phyloP scores from a whole-genome alignment of 2,113 vertebrate species.

The Camelus bactrianus region DNA sequence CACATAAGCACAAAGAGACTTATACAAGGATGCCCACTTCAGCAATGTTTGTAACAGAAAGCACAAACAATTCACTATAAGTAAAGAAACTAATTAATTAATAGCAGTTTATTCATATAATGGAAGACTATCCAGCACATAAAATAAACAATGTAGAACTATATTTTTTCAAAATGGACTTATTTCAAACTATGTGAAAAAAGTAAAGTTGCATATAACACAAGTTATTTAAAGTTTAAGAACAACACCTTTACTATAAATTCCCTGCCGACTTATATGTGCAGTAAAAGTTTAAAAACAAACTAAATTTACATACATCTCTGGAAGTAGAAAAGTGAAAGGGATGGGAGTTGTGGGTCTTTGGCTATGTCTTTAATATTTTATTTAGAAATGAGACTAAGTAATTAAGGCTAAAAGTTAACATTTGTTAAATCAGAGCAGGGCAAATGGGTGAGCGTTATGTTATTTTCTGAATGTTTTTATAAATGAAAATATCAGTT shows the following conservation, averaged over 20 bases:
- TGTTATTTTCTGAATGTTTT: neutral
- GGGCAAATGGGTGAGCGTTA: neutral
- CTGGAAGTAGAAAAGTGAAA: neutral
- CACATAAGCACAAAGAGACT: neutral
- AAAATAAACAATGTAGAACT: neutral
- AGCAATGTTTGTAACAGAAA: neutral
- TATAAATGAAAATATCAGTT: conserved; percentile 27
- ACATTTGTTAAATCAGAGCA: neutral
- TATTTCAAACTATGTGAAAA: conserved; percentile 8
- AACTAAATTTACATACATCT: neutral
- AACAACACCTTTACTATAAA: neutral
- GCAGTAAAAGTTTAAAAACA: neutral
- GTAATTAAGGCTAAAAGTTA: neutral
- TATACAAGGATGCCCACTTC: neutral
- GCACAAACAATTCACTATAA: neutral
- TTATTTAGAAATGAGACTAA: conserved; percentile 28
- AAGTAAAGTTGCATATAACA: neutral
- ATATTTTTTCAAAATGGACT: neutral
- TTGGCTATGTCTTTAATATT: conserved; percentile 27
- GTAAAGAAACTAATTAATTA: neutral
- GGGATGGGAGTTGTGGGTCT: neutral
- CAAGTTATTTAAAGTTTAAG: conserved; percentile 21
- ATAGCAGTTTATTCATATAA: neutral
- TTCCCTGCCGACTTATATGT: neutral
- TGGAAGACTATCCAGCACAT: neutral